phyloP scores from a whole-genome alignment of 2,113 vertebrate species.

The Turdus rufiventris region DNA sequence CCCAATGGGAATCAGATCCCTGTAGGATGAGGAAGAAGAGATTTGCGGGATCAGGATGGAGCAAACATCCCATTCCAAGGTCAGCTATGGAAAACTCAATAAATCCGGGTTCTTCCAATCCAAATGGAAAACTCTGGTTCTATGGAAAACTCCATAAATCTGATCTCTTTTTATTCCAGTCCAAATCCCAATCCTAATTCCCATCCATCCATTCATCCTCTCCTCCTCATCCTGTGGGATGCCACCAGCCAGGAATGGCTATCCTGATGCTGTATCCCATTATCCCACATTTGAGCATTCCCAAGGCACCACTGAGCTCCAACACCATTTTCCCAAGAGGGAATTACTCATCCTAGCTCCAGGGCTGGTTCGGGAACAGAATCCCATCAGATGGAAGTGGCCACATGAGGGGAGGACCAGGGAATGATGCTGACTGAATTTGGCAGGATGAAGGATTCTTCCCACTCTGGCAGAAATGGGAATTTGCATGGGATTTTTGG shows the following conservation, averaged over 20 bases:
- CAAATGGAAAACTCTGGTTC: background rate
- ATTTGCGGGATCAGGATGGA: background rate
- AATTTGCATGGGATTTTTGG: background rate
- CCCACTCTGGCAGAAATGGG: background rate
- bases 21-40: background rate
- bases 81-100: background rate
- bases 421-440: background rate
- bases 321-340: background rate
- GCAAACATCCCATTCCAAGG: background rate
- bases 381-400: background rate
- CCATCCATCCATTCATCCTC: too few relatives aligned
- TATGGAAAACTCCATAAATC: background rate
- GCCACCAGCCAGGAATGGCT: background rate
- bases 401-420: background rate
- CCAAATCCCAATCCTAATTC: too few relatives aligned
- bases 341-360: background rate
- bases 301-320: too few relatives aligned
- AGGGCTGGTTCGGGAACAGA: background rate
- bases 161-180: background rate
- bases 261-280: accelerated
- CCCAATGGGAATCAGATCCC: background rate
- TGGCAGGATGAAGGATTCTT: background rate
- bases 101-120: background rate
- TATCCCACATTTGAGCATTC: background rate
- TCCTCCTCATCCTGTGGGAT: background rate